Evolutionary conservation across 2,888 invertebrate species (phyloP).

Genomic region (Scaptomyza polygonia): DNA sequence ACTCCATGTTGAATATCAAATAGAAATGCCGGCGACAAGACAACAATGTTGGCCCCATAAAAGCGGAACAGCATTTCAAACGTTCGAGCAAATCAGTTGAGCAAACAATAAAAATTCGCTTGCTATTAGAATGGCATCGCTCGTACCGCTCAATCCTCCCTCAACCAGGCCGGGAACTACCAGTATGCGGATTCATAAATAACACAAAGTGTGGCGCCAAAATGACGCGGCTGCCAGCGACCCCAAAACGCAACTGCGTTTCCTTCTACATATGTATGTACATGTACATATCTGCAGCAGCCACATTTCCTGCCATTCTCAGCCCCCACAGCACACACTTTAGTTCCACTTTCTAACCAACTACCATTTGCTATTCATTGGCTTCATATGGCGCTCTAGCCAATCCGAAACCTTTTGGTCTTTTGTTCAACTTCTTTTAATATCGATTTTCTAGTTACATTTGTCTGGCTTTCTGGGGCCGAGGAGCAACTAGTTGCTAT

Average conservation of each 20-base stretch:
- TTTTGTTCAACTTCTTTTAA: constrained; percentile 63
- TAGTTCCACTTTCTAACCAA: constrained; percentile 12
- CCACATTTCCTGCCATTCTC: background rate
- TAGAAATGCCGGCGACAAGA: constrained; percentile 39
- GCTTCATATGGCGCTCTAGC: constrained; percentile 62
- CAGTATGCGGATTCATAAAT: constrained; percentile 73
- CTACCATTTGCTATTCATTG: constrained; percentile 75
- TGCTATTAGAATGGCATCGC: too few relatives aligned
- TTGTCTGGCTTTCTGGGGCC: constrained; percentile 75
- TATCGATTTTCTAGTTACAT: constrained; percentile 70
- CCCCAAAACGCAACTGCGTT: background rate
- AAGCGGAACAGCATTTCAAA: constrained; percentile 30
- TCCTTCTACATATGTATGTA: too few relatives aligned
- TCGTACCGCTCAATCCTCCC: too few relatives aligned
- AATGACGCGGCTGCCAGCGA: constrained; percentile 62
- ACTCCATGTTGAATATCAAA: constrained; percentile 69
- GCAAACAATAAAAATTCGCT: constrained; percentile 66
- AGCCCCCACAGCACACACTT: background rate
- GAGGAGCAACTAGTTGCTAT: constrained; percentile 68
- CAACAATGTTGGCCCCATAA: constrained; percentile 20
- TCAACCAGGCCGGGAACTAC: too few relatives aligned
- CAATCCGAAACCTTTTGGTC: background rate
- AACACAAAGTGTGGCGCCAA: constrained; percentile 77
- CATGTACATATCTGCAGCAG: constrained; percentile 2
- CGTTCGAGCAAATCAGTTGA: constrained; percentile 68